Conservation (phyloP, 2,797 vertebrate genomes). For the Pampus argenteus region DNA sequence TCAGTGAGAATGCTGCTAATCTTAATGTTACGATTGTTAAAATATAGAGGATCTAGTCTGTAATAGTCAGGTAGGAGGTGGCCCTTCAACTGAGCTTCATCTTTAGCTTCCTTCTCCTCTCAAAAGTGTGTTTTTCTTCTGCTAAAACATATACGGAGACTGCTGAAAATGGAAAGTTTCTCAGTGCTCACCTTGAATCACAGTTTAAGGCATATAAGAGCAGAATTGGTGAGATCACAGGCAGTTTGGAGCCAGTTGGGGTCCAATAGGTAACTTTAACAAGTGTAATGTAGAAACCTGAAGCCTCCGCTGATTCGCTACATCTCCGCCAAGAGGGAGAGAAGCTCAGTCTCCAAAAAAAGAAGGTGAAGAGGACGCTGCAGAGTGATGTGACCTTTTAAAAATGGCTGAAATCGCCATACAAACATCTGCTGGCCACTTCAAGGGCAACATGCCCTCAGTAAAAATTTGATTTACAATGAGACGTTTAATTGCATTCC, state of each 20-base stretch:
- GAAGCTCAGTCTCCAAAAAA: slow-evolving; percentile 4
- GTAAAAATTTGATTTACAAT: slow-evolving; percentile 20
- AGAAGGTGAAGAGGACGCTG: background rate
- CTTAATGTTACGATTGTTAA: background rate
- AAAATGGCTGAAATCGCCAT: background rate
- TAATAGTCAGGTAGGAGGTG: background rate
- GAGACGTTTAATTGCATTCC: slow-evolving; percentile 2
- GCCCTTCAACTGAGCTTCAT: too few species aligned
- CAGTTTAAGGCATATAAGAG: too few species aligned
- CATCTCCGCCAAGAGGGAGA: background rate
- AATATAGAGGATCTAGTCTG: background rate
- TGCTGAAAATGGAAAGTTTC: too few species aligned
- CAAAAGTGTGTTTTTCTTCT: too few species aligned
- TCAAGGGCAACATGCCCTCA: background rate
- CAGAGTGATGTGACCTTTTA: background rate
- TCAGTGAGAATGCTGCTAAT: slow-evolving; percentile 37
- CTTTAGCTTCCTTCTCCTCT: too few species aligned
- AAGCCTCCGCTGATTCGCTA: too few species aligned
- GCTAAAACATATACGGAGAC: too few species aligned
- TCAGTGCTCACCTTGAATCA: too few species aligned
- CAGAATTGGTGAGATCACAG: too few species aligned
- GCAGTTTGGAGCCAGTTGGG: too few species aligned
- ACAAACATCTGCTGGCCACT: background rate
- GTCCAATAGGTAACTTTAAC: too few species aligned
- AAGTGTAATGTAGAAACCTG: too few species aligned